A percentile compares a stretch with the other conserved stretches of the same genome.
Conservation (phyloP, 2,113 vertebrate genomes). For the Lynx canadensis region DNA sequence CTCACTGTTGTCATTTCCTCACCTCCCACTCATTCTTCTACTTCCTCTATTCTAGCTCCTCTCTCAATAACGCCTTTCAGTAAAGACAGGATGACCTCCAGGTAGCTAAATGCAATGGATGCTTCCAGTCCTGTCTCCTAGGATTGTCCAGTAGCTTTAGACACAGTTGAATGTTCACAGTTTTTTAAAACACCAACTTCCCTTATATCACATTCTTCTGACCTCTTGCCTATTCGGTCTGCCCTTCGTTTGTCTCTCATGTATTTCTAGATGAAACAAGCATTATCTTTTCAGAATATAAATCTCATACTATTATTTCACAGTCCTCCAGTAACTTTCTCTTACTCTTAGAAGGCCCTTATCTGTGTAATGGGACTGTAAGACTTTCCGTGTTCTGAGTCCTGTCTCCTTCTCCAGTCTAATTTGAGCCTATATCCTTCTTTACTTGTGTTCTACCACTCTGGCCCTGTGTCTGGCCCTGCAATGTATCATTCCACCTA, state of each 20-base stretch:
- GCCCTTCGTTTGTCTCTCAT: background rate
- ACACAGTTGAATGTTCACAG: background rate
- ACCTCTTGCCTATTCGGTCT: background rate
- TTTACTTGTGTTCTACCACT: background rate
- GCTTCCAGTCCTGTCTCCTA: background rate
- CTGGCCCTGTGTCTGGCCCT: background rate
- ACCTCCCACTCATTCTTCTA: background rate
- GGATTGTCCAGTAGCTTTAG: background rate
- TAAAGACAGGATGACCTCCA: background rate
- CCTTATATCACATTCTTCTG: background rate
- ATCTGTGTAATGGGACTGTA: background rate
- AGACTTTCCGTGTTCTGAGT: background rate
- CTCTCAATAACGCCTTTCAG: background rate
- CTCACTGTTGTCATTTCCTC: background rate
- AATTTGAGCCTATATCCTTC: background rate
- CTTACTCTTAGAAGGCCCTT: background rate
- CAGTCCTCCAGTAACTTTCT: background rate
- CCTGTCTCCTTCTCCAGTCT: background rate
- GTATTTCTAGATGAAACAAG: background rate
- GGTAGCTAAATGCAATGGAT: background rate
- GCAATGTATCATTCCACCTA: background rate
- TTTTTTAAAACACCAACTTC: background rate
- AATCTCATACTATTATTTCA: background rate
- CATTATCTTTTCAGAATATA: constrained; percentile 4
- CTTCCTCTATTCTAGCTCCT: background rate